Evolutionary conservation across 2,797 vertebrate genomes (phyloP).

Genomic region (Mallotus villosus): DNA sequence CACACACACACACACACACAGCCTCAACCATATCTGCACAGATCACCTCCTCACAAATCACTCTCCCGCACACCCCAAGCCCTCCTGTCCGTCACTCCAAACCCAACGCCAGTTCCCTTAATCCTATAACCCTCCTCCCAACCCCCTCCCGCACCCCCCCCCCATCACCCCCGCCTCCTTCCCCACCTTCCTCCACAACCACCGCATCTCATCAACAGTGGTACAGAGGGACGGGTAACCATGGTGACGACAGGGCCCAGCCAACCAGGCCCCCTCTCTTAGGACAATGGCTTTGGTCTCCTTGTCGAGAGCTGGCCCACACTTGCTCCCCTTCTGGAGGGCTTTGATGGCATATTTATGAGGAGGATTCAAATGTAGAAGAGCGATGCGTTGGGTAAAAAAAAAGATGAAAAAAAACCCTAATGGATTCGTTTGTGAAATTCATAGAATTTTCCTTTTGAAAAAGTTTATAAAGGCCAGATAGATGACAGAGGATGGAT

Average conservation of each 20-base stretch:
- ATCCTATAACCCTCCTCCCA: slow-evolving; percentile 40
- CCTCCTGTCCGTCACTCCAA: slow-evolving; percentile 51
- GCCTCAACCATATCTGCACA: slow-evolving; percentile 17
- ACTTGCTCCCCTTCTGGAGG: too few relatives aligned
- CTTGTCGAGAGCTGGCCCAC: too few relatives aligned
- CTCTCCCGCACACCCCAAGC: slow-evolving; percentile 31
- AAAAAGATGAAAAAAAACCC: too few relatives aligned
- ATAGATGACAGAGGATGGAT: too few relatives aligned
- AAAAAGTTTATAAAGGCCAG: too few relatives aligned
- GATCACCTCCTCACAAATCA: slow-evolving; percentile 40
- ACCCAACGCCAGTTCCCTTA: slow-evolving; percentile 50
- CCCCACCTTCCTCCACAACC: slow-evolving; percentile 16
- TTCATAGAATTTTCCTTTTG: too few relatives aligned
- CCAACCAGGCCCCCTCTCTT: slow-evolving; percentile 4
- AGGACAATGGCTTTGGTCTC: slow-evolving; percentile 7
- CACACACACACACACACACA: slow-evolving; percentile 10
- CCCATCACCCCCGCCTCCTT: slow-evolving; percentile 18
- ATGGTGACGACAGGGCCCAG: slow-evolving; percentile 27
- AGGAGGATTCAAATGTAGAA: too few relatives aligned
- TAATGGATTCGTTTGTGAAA: too few relatives aligned
- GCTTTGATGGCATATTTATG: too few relatives aligned
- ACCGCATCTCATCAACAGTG: slow-evolving; percentile 51
- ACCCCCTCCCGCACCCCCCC: slow-evolving; percentile 9
- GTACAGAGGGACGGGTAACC: slow-evolving; percentile 39
- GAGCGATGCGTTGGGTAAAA: too few relatives aligned